Base-by-base conservation (phyloP, 2,797 vertebrate genomes). In the Agapornis canus region DNA sequence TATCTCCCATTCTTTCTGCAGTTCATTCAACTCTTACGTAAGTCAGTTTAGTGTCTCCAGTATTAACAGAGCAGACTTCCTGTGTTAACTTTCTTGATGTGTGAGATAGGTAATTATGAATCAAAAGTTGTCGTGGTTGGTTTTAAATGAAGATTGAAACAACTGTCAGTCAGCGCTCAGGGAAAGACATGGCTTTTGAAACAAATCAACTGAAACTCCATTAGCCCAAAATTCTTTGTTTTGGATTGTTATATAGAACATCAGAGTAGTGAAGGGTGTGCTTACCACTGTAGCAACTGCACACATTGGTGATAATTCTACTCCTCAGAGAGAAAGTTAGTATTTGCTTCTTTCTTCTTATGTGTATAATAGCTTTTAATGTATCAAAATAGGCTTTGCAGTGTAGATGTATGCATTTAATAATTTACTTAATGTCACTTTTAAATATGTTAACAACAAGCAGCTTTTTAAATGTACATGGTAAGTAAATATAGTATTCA, bases 61-160 rank as follows among this genome's bases (percentile, higher is more conserved):
- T 3, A 0, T 68, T 63, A 85, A 32, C 10, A 31, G 35, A 35
- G 22, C 31, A 60, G 37, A 40, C 9, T 29, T 61, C 37, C 39
- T 3, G 11, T 8, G 10, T 37, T 79, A 2, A 47, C 57, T 61
- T 77, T 64, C n/a, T 78, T 66, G 54, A 25, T 2, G 1, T 51
- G 17, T 42, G 42, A 80, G 11, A 54, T 23, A 32, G 13, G 21
- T 32, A 59, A 57, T 72, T 66, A 51, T 15, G 18, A 79, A 13
- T 59, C 0, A 0, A 48, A 45, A 10, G 3, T 22, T 45, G 45
- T 72, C 70, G 51, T 48, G 27, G 2, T 37, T 89, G 27, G 11
- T 66, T 79, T 86, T 80, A 51, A 69, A 63, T 42, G 13, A 82
- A 5, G 27, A 32, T 64, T 49, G 54, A 72, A 73, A 59, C 5